Conservation (phyloP, 2,113 vertebrate genomes). For the Melanerpes aurifrons region DNA sequence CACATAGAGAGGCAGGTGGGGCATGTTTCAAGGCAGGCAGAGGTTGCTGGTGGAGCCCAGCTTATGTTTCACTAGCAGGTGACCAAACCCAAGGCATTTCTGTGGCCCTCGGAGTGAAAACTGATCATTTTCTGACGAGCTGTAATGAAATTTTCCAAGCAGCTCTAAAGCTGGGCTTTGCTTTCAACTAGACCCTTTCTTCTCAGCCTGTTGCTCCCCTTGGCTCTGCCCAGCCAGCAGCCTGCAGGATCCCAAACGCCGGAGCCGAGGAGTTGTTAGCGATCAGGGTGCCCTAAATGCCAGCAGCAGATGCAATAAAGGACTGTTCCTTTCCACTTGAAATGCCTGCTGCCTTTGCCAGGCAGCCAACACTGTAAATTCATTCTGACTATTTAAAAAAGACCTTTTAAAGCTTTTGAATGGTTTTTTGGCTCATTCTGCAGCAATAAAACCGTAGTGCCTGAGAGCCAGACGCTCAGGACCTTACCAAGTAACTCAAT, state of each 20-base stretch:
- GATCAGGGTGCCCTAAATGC: slow-evolving; percentile 18
- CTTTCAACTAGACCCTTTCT: background rate
- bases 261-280: background rate
- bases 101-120: background rate
- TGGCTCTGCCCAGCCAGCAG: background rate
- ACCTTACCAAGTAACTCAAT: slow-evolving; percentile 34
- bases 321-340: slow-evolving; percentile 30
- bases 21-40: background rate
- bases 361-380: slow-evolving; percentile 63
- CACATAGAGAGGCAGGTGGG: background rate
- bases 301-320: slow-evolving; percentile 47
- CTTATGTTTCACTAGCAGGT: background rate
- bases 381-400: slow-evolving; percentile 49
- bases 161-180: background rate
- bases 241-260: background rate
- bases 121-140: background rate
- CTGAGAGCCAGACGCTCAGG: slow-evolving; percentile 35
- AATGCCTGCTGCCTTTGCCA: slow-evolving; percentile 51
- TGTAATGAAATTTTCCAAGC: background rate
- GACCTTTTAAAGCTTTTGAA: slow-evolving; percentile 58
- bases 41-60: background rate
- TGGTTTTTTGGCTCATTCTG: slow-evolving; percentile 58
- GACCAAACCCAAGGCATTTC: background rate
- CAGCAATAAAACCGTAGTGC: slow-evolving; percentile 47
- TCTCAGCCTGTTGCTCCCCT: background rate